A percentile compares a stretch with the other conserved stretches of the same genome.
These are phyloP conservation scores for Carettochelys insculpta DNA, from an alignment of 2,113 vertebrate species.

Conservation along the genomic window DNA sequence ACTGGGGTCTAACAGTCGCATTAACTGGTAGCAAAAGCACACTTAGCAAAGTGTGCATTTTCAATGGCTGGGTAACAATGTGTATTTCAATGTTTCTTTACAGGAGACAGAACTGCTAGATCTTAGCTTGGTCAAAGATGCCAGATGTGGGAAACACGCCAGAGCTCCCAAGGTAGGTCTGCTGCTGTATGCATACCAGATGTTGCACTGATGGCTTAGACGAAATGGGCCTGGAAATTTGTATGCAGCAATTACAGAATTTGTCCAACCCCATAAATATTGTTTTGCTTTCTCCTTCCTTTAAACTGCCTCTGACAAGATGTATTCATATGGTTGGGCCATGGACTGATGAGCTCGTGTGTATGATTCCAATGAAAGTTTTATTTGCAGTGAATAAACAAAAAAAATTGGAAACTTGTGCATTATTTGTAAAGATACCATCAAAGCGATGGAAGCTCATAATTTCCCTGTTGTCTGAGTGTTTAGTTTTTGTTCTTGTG, in stretches of 20 bases:
- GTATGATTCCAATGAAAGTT: background rate
- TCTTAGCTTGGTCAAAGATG: conserved; percentile 86
- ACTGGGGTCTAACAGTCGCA: background rate
- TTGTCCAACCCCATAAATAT: background rate
- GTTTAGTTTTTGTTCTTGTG: background rate
- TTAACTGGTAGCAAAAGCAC: background rate
- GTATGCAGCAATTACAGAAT: background rate
- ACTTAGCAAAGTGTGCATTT: background rate
- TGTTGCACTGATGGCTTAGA: conserved; percentile 14
- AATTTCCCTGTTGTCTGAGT: background rate
- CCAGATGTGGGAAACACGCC: conserved; percentile 86
- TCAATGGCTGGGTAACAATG: background rate
- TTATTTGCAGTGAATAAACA: background rate
- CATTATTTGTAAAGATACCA: background rate
- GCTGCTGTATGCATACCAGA: background rate
- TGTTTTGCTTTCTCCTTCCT: background rate
- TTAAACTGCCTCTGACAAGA: background rate
- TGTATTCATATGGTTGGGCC: accelerated
- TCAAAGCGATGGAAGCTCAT: background rate
- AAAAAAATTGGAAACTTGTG: background rate
- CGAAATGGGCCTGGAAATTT: conserved; percentile 6
- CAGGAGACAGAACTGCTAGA: conserved; percentile 89
- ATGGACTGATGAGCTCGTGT: background rate
- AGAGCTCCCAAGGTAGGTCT: conserved; percentile 86
- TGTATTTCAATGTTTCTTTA: conserved; percentile 55